These are phyloP conservation scores for Ethmia dodecea DNA, from an alignment of 2,888 invertebrate species.

Conservation along the genomic window DNA sequence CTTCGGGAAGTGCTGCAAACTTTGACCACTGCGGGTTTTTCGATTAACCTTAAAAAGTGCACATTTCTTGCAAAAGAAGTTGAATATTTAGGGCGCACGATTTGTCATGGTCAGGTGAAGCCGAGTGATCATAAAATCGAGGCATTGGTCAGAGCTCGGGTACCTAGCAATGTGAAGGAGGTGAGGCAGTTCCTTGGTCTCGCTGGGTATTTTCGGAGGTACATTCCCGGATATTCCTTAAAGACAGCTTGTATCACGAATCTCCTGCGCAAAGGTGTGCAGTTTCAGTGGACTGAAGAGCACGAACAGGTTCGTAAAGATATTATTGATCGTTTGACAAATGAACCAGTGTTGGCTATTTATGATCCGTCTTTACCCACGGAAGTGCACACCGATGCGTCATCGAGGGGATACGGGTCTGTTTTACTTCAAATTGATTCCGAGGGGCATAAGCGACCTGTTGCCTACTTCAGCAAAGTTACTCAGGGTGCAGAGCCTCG, in stretches of 20 bases:
- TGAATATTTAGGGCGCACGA: not conserved
- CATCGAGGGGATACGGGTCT: slow-evolving; percentile 3
- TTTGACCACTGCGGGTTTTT: not conserved
- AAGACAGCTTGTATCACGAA: slow-evolving; percentile 4
- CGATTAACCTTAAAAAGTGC: not conserved
- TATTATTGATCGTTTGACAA: slow-evolving; percentile 7
- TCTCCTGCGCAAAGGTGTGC: not conserved
- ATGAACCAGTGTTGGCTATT: slow-evolving; percentile 7
- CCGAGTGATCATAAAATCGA: not conserved
- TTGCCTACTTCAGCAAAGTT: slow-evolving; percentile 33
- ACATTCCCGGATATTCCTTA: not conserved
- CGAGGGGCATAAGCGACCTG: slow-evolving; percentile 19
- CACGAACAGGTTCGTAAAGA: slow-evolving; percentile 7
- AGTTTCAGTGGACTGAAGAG: slow-evolving; percentile 8
- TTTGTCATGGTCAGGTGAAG: slow-evolving; percentile 1
- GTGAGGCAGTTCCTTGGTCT: not conserved
- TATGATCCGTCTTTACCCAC: slow-evolving; percentile 10
- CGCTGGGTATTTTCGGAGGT: not conserved
- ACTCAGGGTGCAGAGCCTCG: slow-evolving; percentile 20
- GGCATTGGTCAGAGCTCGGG: not conserved
- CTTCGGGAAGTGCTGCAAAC: not conserved
- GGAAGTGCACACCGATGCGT: slow-evolving; percentile 12
- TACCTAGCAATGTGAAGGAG: slow-evolving; percentile 1
- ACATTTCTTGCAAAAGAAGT: not conserved
- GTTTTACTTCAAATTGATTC: slow-evolving; percentile 1